phyloP scores from a whole-genome alignment of 2,888 invertebrate genomes.

The Empis stercorea region DNA sequence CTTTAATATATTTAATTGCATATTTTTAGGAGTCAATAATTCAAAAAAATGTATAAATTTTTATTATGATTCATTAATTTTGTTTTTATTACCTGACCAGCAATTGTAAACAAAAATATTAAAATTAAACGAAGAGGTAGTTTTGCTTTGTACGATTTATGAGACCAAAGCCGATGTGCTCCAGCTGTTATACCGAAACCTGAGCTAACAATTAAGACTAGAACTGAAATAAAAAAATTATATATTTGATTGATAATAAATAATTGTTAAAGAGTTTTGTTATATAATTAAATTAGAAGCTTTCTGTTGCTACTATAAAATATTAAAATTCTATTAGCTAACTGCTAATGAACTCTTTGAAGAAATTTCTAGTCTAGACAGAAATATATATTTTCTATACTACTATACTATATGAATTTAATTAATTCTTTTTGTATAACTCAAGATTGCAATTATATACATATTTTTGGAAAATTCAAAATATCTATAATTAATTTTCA shows the following conservation, averaged over 20 bases:
- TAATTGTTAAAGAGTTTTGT: too few species aligned
- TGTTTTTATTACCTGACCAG: conserved; percentile 56
- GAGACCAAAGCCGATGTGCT: conserved; percentile 70
- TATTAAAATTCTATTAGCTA: too few species aligned
- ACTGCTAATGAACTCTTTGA: background rate
- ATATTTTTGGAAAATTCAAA: too few species aligned
- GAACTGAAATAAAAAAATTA: conserved; percentile 44
- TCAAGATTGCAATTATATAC: background rate
- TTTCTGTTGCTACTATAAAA: too few species aligned
- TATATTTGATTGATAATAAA: too few species aligned
- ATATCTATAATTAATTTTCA: too few species aligned
- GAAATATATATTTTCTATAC: too few species aligned
- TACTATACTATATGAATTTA: too few species aligned
- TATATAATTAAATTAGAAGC: too few species aligned
- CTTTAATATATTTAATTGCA: too few species aligned
- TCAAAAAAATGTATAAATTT: background rate
- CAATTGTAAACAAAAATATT: conserved; percentile 59
- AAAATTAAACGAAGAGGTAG: conserved; percentile 55
- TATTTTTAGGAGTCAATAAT: background rate
- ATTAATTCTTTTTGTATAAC: background rate
- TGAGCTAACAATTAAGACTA: conserved; percentile 49
- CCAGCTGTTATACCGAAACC: conserved; percentile 74
- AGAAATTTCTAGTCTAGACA: too few species aligned
- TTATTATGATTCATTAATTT: background rate
- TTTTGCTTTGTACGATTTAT: conserved; percentile 61